Base-by-base conservation (phyloP, 2,797 vertebrate species). In the Eidolon dupreanum region DNA sequence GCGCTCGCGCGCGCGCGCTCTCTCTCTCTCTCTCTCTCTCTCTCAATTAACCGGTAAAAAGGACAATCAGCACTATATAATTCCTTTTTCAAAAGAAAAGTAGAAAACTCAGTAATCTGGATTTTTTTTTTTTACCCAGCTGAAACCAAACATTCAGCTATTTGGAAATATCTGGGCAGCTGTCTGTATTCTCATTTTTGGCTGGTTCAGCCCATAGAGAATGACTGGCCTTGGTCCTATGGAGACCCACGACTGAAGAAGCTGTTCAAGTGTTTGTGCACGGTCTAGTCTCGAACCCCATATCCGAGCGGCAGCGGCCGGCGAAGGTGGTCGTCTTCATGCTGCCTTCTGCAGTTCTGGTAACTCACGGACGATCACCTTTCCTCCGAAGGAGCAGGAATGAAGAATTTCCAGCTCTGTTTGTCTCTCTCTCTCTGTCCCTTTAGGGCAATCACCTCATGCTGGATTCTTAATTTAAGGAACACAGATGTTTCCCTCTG, bases 371-470 rank as follows among this genome's bases (percentile, higher is more conserved):
- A 86, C 92, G 87, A 97, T 97, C 96, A 81, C 96, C 98, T 97
- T 97, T 96, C 95, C 92, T 98, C 96, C 96, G 97, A 98, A 98
- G 96, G 97, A 97, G 81, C 65, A 73, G 87, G 88, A 95, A 93
- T 96, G 98, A 98, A 95, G 92, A 96, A 98, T 98, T 97, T 98
- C 94, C 24, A 75, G 57, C 95, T 94, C 95, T 97, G 36, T 97
- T 98, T 97, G 93, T 98, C 98, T 98, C 33, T 33, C 33, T 98
- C 95, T 87, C n/a, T 17, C 81, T 20, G 28, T 53, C 68, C 86
- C 63, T 88, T 94, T 75, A 94, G 97, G 90, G 90, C 19, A 46
- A 36, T 49, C 3, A 7, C 71, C 55, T 94, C 74, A n/a, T 43
- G 86, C 83, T 41, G 71, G 88, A 90, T 84, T 95, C 96, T 97